Evolutionary conservation across 2,797 vertebrate species (phyloP).

Genomic region (Calcarius lapponicus): DNA sequence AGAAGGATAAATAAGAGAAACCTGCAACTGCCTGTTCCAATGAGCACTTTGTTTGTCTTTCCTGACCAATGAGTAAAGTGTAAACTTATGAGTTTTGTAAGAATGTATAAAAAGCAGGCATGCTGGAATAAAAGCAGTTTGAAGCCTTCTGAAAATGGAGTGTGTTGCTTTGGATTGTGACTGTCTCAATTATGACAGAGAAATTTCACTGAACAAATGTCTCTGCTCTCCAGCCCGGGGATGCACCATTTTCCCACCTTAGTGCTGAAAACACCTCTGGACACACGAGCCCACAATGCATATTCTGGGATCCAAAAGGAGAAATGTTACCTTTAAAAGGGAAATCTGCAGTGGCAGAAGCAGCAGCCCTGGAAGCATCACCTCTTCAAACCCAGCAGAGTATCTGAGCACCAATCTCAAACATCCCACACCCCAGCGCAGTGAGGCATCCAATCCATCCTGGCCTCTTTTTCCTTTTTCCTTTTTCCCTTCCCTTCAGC

Average conservation of each 20-base stretch:
- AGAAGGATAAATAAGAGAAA: not conserved
- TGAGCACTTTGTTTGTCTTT: not conserved
- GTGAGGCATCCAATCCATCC: not conserved
- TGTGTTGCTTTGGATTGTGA: not conserved
- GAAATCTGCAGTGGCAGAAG: not conserved
- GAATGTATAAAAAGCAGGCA: not conserved
- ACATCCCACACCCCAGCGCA: not conserved
- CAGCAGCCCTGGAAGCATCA: not conserved
- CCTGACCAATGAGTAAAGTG: not conserved
- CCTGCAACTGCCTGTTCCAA: not conserved
- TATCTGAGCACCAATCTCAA: not conserved
- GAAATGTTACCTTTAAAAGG: not conserved
- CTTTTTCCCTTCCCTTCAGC: not conserved
- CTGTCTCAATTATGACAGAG: not conserved
- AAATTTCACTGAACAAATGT: not conserved
- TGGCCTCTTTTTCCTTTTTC: not conserved
- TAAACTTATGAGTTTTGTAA: not conserved
- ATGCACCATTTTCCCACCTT: not conserved
- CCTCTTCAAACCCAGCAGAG: not conserved
- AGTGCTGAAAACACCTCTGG: not conserved
- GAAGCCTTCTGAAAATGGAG: not conserved
- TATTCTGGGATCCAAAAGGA: not conserved
- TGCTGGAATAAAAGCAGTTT: not conserved
- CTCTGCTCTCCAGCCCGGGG: not conserved
- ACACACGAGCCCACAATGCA: fast-evolving